A percentile compares a stretch with the other conserved stretches of the same genome.
Conservation (phyloP, 2,888 invertebrate genomes). For the Bellardia bayeri region DNA sequence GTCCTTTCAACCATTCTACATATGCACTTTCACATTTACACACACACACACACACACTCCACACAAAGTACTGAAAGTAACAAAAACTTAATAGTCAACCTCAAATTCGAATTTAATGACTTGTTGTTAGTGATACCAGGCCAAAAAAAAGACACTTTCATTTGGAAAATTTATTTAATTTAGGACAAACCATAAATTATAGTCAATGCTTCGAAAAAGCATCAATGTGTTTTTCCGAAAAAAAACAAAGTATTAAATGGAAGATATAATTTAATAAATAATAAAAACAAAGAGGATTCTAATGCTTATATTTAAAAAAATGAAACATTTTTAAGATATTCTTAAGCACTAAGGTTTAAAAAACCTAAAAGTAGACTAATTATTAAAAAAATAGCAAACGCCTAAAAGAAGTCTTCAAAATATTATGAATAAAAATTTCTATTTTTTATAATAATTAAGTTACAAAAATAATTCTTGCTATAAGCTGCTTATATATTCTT, state of each 20-base stretch:
- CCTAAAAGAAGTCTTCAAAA: not conserved
- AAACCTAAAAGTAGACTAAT: not conserved
- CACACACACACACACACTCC: not conserved
- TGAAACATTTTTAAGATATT: too few relatives aligned
- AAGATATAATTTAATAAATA: not conserved
- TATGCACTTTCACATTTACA: conserved; percentile 25
- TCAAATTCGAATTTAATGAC: conserved; percentile 64
- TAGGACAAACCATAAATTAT: conserved; percentile 55
- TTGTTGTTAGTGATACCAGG: conserved; percentile 41
- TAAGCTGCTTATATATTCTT: too few relatives aligned
- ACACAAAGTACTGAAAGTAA: conserved; percentile 19
- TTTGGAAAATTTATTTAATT: conserved; percentile 64
- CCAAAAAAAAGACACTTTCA: conserved; percentile 43
- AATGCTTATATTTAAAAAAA: too few relatives aligned
- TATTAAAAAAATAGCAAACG: not conserved
- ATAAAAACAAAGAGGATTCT: too few relatives aligned
- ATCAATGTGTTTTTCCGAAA: not conserved
- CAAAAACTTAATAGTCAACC: conserved; percentile 42
- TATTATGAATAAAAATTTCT: too few relatives aligned
- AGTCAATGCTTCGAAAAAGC: conserved; percentile 22
- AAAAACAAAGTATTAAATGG: not conserved
- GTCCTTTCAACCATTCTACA: conserved; percentile 17
- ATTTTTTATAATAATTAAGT: too few relatives aligned
- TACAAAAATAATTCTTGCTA: too few relatives aligned
- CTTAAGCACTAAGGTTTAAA: not conserved